Evolutionary conservation across 2,888 invertebrate genomes (phyloP).

Genomic region (Agrochola lychnidis): DNA sequence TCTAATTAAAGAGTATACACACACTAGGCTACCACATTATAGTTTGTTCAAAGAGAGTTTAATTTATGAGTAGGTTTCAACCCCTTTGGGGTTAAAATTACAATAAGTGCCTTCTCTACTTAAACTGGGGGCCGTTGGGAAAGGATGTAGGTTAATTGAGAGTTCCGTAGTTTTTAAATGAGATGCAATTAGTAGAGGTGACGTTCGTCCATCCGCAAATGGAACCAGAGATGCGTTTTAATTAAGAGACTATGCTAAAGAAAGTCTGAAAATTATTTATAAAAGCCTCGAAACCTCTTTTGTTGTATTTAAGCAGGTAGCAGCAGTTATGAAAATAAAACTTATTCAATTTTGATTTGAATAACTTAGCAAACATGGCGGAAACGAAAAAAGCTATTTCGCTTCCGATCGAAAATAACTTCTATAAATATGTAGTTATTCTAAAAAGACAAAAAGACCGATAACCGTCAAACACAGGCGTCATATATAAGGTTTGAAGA

Average conservation of each 20-base stretch:
- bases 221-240: conserved; percentile 75
- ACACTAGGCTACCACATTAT: conserved; percentile 3
- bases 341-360: not conserved
- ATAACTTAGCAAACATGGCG: too few relatives aligned
- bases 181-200: conserved; percentile 82
- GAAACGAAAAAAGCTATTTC: not conserved
- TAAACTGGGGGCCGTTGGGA: conserved; percentile 57
- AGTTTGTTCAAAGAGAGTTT: conserved; percentile 31
- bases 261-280: conserved; percentile 57
- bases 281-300: conserved; percentile 32
- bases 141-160: conserved; percentile 82
- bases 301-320: conserved; percentile 9
- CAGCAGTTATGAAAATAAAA: not conserved
- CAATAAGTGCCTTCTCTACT: conserved; percentile 48
- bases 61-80: conserved; percentile 10
- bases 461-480: not conserved
- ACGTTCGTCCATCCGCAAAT: conserved; percentile 72
- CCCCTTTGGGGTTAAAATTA: conserved; percentile 48
- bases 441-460: not conserved
- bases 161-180: conserved; percentile 79
- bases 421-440: not conserved
- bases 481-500: conserved; percentile 21
- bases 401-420: not conserved
- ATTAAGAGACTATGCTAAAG: conserved; percentile 72
- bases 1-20: conserved; percentile 20